These are phyloP conservation scores for Platycheirus rosarum DNA, from an alignment of 2,888 invertebrate genomes.

Conservation along the genomic window DNA sequence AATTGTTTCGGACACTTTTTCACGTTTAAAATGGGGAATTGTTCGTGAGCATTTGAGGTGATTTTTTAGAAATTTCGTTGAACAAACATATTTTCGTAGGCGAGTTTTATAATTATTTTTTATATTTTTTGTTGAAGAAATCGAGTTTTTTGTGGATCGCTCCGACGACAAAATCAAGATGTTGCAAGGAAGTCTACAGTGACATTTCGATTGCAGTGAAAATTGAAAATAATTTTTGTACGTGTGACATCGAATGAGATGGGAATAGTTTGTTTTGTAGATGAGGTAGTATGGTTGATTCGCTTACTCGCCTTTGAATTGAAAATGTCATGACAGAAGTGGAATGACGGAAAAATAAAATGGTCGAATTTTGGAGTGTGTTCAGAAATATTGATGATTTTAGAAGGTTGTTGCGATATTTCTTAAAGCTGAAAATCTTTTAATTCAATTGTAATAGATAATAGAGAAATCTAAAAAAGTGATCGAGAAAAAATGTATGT, in stretches of 20 bases:
- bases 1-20: conserved; percentile 51
- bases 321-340: conserved; percentile 20
- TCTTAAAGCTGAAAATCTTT: too few species aligned
- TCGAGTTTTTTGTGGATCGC: conserved; percentile 34
- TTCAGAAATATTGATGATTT: conserved; percentile 16
- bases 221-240: conserved; percentile 26
- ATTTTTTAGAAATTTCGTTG: not conserved
- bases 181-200: conserved; percentile 53
- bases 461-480: too few species aligned
- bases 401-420: not conserved
- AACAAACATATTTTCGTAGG: not conserved
- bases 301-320: conserved; percentile 30
- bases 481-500: too few species aligned
- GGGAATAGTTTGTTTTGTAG: conserved; percentile 48
- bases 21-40: not conserved
- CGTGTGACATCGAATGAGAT: conserved; percentile 59
- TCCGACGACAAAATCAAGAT: conserved; percentile 59
- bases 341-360: conserved; percentile 36
- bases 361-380: conserved; percentile 33
- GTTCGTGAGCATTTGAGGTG: not conserved
- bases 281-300: not conserved
- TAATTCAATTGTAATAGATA: too few species aligned
- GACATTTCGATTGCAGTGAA: conserved; percentile 67
- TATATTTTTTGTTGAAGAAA: conserved; percentile 19
- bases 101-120: not conserved